A percentile compares a stretch with the other conserved stretches of the same genome.
Conservation (phyloP, 2,888 invertebrate genomes). For the Eucriotettix oculatus region DNA sequence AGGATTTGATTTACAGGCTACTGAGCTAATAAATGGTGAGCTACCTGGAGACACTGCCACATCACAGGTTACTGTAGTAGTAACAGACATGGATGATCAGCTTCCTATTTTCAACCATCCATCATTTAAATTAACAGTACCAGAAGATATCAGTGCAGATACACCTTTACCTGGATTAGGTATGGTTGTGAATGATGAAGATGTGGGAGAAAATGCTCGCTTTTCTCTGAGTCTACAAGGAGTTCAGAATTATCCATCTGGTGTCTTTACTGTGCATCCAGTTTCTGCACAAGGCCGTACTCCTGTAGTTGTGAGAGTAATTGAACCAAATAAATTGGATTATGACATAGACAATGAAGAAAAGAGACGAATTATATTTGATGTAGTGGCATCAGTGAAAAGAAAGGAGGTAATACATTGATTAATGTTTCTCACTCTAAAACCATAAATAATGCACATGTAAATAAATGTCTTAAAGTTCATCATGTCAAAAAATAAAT, state of each 20-base stretch:
- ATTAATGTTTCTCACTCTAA: too few species aligned
- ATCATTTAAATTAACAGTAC: constrained; percentile 48
- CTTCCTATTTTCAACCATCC: constrained; percentile 51
- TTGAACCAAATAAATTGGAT: constrained; percentile 46
- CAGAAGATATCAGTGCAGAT: constrained; percentile 50
- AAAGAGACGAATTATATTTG: constrained; percentile 43
- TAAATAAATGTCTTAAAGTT: too few species aligned
- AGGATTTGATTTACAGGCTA: constrained; percentile 35
- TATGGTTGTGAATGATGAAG: constrained; percentile 54
- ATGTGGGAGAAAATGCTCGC: constrained; percentile 55
- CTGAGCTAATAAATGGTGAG: constrained; percentile 54
- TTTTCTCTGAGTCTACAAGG: constrained; percentile 45
- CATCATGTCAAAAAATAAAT: too few species aligned
- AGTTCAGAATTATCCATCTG: constrained; percentile 34
- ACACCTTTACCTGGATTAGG: constrained; percentile 39
- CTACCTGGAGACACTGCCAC: constrained; percentile 49
- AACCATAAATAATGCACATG: too few species aligned
- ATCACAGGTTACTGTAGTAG: constrained; percentile 56
- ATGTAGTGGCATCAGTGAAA: constrained; percentile 42
- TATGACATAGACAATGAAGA: constrained; percentile 47
- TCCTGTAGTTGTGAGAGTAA: constrained; percentile 54
- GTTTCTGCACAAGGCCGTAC: constrained; percentile 52
- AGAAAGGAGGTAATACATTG: constrained; percentile 23
- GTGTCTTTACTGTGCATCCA: constrained; percentile 46
- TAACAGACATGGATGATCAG: constrained; percentile 65